Conservation (phyloP, 2,797 vertebrate species). For the Cottoperca gobio region DNA sequence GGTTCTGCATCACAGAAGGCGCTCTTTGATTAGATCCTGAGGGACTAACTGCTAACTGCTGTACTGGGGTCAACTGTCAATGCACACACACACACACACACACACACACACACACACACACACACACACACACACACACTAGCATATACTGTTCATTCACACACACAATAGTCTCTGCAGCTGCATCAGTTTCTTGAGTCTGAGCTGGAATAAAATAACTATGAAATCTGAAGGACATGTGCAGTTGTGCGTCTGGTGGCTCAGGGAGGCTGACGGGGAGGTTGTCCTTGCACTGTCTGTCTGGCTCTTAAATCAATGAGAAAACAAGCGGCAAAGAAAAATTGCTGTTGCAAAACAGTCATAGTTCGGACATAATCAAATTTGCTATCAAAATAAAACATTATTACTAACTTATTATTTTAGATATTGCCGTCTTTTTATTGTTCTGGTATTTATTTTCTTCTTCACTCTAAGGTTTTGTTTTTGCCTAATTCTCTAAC, state of each 20-base stretch:
- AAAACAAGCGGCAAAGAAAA: neutral
- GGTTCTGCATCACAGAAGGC: constrained; percentile 15
- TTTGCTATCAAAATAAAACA: neutral
- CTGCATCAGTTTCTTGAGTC: neutral
- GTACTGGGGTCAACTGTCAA: neutral
- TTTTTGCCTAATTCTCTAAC: neutral
- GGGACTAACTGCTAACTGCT: constrained; percentile 5
- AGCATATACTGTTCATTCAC: constrained; percentile 1
- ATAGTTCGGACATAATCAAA: neutral
- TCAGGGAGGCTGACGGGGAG: neutral
- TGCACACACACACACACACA: neutral
- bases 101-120: neutral
- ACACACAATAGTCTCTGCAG: neutral
- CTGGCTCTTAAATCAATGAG: neutral
- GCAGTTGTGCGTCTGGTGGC: neutral
- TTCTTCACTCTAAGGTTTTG: neutral
- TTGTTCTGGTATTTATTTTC: neutral
- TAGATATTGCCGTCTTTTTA: neutral
- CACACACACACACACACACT: neutral
- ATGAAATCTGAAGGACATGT: neutral
- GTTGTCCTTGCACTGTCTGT: neutral
- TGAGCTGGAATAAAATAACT: neutral
- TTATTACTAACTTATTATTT: no score
- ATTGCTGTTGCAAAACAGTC: no score
- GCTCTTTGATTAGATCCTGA: constrained; percentile 21